Evolutionary conservation across 2,113 vertebrate genomes (phyloP).

Genomic region (Pachypanchax playfairii): DNA sequence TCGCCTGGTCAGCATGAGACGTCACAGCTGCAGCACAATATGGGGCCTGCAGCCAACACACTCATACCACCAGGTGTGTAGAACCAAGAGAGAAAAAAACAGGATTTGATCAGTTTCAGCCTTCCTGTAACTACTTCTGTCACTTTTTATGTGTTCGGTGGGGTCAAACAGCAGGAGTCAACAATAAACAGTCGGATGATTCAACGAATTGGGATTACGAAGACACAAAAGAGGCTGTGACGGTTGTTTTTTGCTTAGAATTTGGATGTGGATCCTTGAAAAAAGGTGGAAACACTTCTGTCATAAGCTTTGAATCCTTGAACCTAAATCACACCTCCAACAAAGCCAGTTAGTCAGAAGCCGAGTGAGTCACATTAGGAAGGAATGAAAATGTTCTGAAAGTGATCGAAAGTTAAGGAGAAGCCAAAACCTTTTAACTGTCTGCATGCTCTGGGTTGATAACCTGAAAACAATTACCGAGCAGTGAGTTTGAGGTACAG

Average conservation of each 20-base stretch:
- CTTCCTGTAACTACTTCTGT: neutral
- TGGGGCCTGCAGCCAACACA: conserved; percentile 10
- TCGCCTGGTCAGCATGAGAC: neutral
- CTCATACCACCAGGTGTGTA: conserved; percentile 1
- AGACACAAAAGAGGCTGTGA: neutral
- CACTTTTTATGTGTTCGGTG: neutral
- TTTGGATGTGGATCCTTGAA: neutral
- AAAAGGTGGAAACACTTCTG: no score
- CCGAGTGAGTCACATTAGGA: conserved; percentile 13
- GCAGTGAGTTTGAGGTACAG: neutral
- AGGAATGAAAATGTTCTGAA: conserved; percentile 29
- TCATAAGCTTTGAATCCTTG: neutral
- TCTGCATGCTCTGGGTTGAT: neutral
- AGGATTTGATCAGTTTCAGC: conserved; percentile 2
- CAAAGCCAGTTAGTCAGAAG: neutral
- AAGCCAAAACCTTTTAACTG: neutral
- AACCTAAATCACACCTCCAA: conserved; percentile 2
- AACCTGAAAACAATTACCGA: conserved; percentile 25
- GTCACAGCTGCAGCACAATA: neutral
- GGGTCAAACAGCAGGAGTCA: neutral
- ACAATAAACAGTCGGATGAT: neutral
- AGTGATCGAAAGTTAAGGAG: conserved; percentile 13
- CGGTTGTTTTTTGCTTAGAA: no score
- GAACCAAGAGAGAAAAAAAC: conserved; percentile 1
- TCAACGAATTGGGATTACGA: neutral